Evolutionary conservation across 64 coral and sea anemone species (phyloP).

Genomic region (Pachyseris speciosa): DNA sequence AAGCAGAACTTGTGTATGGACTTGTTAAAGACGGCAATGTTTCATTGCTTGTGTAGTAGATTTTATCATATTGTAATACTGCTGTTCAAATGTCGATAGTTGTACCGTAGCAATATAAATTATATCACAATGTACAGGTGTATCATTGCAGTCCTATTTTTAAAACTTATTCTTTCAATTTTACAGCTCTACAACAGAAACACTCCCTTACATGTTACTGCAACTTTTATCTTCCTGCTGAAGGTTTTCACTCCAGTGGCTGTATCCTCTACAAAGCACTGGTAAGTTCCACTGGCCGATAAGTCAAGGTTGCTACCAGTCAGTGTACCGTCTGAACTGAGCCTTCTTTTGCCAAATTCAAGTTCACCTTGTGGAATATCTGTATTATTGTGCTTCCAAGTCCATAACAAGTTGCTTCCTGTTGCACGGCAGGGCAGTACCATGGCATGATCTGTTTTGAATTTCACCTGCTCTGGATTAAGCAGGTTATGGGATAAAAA

Average conservation of each 20-base stretch:
- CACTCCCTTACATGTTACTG: constrained; percentile 70
- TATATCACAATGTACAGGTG: too few relatives aligned
- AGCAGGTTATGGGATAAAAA: neutral
- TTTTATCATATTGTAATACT: too few relatives aligned
- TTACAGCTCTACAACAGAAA: too few relatives aligned
- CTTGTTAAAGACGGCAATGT: too few relatives aligned
- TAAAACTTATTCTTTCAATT: too few relatives aligned
- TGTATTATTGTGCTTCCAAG: neutral
- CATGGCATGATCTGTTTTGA: too few relatives aligned
- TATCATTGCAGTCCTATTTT: too few relatives aligned
- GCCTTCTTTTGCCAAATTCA: neutral
- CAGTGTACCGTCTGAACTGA: neutral
- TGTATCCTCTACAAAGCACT: constrained; percentile 42
- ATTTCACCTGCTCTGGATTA: neutral
- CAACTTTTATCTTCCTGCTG: constrained; percentile 51
- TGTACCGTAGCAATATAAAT: too few relatives aligned
- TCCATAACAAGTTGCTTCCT: neutral
- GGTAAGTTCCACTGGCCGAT: constrained; percentile 39
- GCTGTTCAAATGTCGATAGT: too few relatives aligned
- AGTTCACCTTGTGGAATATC: neutral
- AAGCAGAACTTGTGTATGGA: too few relatives aligned
- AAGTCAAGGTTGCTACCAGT: neutral
- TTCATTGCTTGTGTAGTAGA: too few relatives aligned
- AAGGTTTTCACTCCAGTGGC: neutral
- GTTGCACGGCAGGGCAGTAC: neutral